phyloP scores from a whole-genome alignment of 2,888 invertebrate genomes.

The Latrodectus hesperus region DNA sequence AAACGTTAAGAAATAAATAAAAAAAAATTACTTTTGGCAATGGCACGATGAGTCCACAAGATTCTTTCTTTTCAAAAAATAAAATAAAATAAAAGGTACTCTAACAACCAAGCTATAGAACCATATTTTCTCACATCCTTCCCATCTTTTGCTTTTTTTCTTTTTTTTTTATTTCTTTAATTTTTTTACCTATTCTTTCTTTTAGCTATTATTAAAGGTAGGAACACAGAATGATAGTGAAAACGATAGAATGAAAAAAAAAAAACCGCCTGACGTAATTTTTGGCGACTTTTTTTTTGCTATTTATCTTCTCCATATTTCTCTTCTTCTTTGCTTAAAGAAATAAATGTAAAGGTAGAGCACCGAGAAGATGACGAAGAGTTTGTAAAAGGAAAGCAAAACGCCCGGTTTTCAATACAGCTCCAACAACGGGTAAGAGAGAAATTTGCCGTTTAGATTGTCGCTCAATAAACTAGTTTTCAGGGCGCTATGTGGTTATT shows the following conservation, averaged over 20 bases:
- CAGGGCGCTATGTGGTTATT: conserved; percentile 54
- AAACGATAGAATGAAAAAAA: conserved; percentile 4
- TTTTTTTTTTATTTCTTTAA: conserved; percentile 13
- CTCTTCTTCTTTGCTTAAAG: conserved; percentile 4
- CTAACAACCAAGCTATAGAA: conserved; percentile 34
- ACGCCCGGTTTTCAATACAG: conserved; percentile 29
- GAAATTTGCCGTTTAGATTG: conserved; percentile 56
- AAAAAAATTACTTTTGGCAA: conserved; percentile 30
- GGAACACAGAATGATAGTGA: conserved; percentile 18
- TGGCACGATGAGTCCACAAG: conserved; percentile 43
- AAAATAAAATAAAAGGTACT: conserved; percentile 31
- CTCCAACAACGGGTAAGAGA: not conserved
- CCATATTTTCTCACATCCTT: conserved; percentile 51
- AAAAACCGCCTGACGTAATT: not conserved
- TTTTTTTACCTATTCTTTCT: conserved; percentile 14
- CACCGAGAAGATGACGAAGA: conserved; percentile 8
- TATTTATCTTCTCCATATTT: not conserved
- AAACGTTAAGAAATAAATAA: conserved; percentile 13
- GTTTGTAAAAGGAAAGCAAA: conserved; percentile 2
- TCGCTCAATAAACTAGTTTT: conserved; percentile 57
- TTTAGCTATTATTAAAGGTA: conserved; percentile 55
- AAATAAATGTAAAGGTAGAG: conserved; percentile 2
- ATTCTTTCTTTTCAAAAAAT: conserved; percentile 10
- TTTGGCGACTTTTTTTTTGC: conserved; percentile 17
- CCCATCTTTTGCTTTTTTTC: conserved; percentile 2